Base-by-base conservation (phyloP, 2,113 vertebrate genomes). In the Sylvia atricapilla region DNA sequence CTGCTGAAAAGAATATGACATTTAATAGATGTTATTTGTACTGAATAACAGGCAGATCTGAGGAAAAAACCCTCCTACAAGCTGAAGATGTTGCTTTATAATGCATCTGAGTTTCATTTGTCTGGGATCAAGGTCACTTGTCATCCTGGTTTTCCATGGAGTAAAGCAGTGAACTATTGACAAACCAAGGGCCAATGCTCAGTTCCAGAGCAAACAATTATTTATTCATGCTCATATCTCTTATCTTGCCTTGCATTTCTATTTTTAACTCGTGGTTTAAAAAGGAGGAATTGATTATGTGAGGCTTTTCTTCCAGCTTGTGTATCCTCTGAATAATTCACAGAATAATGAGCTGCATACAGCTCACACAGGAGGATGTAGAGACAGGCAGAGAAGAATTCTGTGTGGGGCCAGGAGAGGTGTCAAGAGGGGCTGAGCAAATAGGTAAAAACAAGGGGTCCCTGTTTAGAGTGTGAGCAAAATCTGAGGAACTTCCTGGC, bases 61-160 rank as follows among this genome's bases (percentile, higher is more conserved):
- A 58, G 50, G 20, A 12, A 43, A 89, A 75, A 75, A 4, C 11
- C n/a, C 11, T 41, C n/a, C 35, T 68, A 24, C 30, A 80, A 12
- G 44, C 35, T 75, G 35, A 64, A 90, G 60, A 37, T 73, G 35
- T 63, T 55, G 30, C 60, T 97, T 44, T 66, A 19, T 77, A 50
- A 82, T 88, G 44, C 30, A 84, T 44, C 60, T 17, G 13, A 93
- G 33, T 56, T 93, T 75, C 55, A 43, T 94, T 92, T 95, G 76
- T 75, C 73, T 95, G 62, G n/a, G 23, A 96, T 85, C 88, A 93
- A 97, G 88, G 93, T 90, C 81, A 90, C 92, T 76, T 78, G 73
- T 69, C 87, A 95, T 33, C 63, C 59, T 60, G 37, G 22, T 68
- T 68, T 73, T 76, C 53, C 37, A 13, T 12, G 41, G 79, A 84